A percentile compares a stretch with the other conserved stretches of the same genome.
Evolutionary conservation across 2,888 invertebrate genomes (phyloP).

Genomic region (Polydrusus tereticollis): DNA sequence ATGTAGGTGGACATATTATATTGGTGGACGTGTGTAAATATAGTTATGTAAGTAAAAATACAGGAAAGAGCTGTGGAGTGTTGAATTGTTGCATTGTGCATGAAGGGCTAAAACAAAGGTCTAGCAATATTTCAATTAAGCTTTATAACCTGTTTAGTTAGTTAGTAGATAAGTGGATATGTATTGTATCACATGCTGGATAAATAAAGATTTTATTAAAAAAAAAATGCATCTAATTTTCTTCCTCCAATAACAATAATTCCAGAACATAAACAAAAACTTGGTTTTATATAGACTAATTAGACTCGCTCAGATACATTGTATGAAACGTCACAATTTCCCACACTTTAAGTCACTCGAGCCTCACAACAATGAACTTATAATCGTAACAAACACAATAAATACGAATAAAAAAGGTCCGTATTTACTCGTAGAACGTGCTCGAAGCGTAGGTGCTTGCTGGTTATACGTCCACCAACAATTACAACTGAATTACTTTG

Average conservation of each 20-base stretch:
- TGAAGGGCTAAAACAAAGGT: no score
- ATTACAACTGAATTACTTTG: conserved; percentile 43
- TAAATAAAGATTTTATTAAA: no score
- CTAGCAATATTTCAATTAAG: no score
- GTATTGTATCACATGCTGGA: no score
- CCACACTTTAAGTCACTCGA: conserved; percentile 40
- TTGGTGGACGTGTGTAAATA: no score
- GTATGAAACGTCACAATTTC: conserved; percentile 47
- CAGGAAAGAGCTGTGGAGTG: no score
- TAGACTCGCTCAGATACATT: conserved; percentile 29
- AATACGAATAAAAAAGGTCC: conserved; percentile 42
- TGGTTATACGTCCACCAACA: conserved; percentile 40
- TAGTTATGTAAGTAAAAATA: no score
- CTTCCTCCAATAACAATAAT: not conserved
- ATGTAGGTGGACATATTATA: no score
- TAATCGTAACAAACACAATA: conserved; percentile 45
- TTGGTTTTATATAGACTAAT: conserved; percentile 27
- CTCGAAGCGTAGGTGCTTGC: conserved; percentile 44
- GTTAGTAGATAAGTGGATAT: no score
- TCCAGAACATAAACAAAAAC: not conserved
- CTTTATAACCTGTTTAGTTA: no score
- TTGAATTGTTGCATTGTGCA: no score
- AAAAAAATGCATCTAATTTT: not conserved
- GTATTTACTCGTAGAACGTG: conserved; percentile 46
- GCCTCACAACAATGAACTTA: conserved; percentile 46